Evolutionary conservation across 2,113 vertebrate species (phyloP), one percentile per base, ranked within the genome.

Genomic region (Oenanthe melanoleuca): DNA sequence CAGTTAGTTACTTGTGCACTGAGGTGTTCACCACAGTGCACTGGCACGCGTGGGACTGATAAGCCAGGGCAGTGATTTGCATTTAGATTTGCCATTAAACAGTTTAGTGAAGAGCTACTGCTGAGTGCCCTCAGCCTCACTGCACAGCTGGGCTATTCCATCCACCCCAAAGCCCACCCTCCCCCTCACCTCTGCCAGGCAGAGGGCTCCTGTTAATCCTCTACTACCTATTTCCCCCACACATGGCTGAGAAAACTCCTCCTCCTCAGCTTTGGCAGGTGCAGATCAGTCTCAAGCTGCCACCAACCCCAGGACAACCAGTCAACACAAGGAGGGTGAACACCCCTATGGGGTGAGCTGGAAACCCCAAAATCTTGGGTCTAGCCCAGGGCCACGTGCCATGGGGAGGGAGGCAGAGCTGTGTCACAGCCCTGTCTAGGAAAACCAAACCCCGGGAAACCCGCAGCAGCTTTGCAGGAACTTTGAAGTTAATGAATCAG

Each of bases 401-500:
- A 4, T 0, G 10, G 25, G 14, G 56, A 78, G 59, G 33, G 42
- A 59, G n/a, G 63, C 89, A 86, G 66, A 88, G 40, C 55, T 80
- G 22, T 44, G 44, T 19, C 24, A 6, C 59, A 59, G 64, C 65
- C 81, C 93, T 17, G 16, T 37, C 80, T 28, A 44, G 59, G 69
- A 95, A 89, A 95, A 87, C 29, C 64, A 66, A 92, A 74, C 23
- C 34, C 47, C 42, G 0, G 65, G 61, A 72, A 96, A 72, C 57
- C 82, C 22, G 0, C 83, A 86, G 92, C 47, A 88, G 83, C 69
- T 86, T 53, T 71, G 34, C 37, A 28, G 4, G 1, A 52, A 47
- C 91, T 86, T 83, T 83, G 75, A 86, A 83, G 81, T 69, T 83
- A 95, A 85, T 74, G 60, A 95, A 79, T 71, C 45, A 31, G 87